Evolutionary conservation across 2,888 invertebrate genomes (phyloP).

Genomic region (Euzophera pinguis): DNA sequence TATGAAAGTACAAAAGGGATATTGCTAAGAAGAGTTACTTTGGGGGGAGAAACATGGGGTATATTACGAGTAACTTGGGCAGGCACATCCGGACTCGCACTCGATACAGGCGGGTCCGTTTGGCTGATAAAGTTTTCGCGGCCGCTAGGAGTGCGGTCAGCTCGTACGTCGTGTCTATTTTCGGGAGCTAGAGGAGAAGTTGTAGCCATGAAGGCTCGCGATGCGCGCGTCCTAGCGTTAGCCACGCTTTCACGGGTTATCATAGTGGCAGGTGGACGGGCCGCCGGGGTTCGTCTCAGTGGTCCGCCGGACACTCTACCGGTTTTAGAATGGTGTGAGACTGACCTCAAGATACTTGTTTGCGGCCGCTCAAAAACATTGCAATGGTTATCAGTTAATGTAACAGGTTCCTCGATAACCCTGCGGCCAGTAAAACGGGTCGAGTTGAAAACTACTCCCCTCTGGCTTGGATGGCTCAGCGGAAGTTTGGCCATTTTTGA

Average conservation of each 20-base stretch:
- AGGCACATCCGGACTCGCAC: slow-evolving; percentile 69
- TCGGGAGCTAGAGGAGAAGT: slow-evolving; percentile 97
- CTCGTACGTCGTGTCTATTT: slow-evolving; percentile 95
- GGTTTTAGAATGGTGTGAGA: slow-evolving; percentile 90
- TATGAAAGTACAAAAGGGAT: slow-evolving; percentile 88
- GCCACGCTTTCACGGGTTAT: slow-evolving; percentile 94
- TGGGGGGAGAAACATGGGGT: slow-evolving; percentile 73
- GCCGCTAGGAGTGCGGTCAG: slow-evolving; percentile 91
- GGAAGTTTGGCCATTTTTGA: slow-evolving; percentile 93
- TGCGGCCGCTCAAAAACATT: slow-evolving; percentile 92
- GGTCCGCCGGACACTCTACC: slow-evolving; percentile 90
- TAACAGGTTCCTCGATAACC: slow-evolving; percentile 66
- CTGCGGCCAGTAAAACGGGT: slow-evolving; percentile 83
- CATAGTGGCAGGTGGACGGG: slow-evolving; percentile 66
- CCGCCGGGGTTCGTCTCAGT: slow-evolving; percentile 81
- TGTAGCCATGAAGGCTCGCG: slow-evolving; percentile 65
- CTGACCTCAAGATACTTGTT: slow-evolving; percentile 90
- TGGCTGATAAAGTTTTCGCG: slow-evolving; percentile 95
- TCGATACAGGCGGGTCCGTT: slow-evolving; percentile 97
- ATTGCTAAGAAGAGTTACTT: slow-evolving; percentile 63
- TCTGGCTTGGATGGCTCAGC: slow-evolving; percentile 87
- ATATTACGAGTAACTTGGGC: slow-evolving; percentile 69
- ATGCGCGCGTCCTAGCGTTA: slow-evolving; percentile 88
- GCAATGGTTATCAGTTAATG: slow-evolving; percentile 89
- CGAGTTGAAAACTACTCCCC: slow-evolving; percentile 81